phyloP scores from a whole-genome alignment of 2,888 invertebrate species.

The Aphidius colemani region DNA sequence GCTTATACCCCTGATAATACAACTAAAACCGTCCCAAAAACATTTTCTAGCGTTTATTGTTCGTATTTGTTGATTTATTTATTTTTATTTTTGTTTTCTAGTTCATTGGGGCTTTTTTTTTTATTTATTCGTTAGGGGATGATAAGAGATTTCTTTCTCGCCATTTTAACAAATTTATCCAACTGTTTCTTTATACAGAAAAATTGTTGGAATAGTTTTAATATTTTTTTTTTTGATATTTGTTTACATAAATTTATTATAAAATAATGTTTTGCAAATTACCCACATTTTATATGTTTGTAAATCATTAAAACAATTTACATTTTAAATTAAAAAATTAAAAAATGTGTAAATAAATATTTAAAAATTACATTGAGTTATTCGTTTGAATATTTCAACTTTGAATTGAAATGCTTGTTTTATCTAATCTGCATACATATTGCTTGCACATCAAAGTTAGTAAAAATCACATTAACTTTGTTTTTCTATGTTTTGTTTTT shows the following conservation, averaged over 20 bases:
- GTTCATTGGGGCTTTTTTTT: no score
- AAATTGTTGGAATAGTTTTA: not conserved
- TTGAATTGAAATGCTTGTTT: not conserved
- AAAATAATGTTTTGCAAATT: conserved; percentile 9
- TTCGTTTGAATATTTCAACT: no score
- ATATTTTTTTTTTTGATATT: no score
- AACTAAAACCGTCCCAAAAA: conserved; percentile 45
- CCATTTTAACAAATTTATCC: no score
- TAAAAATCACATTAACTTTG: no score
- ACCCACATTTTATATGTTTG: conserved; percentile 11
- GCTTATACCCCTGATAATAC: not conserved
- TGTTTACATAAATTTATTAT: no score
- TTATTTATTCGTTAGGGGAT: no score
- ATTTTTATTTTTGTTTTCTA: conserved; percentile 1
- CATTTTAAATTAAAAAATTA: not conserved
- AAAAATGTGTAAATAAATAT: no score
- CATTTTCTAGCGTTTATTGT: conserved; percentile 43
- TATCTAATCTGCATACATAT: conserved; percentile 42
- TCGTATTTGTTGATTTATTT: conserved; percentile 23
- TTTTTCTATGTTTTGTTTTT: no score
- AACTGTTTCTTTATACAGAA: not conserved
- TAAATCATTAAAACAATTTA: conserved; percentile 1
- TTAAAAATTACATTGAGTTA: no score
- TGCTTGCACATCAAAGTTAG: conserved; percentile 18
- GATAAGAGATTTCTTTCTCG: no score